A percentile compares a stretch with the other conserved stretches of the same genome.
Evolutionary conservation across 1,140 invertebrate genomes (phyloP).

Genomic region (Caligus rogercresseyi): DNA sequence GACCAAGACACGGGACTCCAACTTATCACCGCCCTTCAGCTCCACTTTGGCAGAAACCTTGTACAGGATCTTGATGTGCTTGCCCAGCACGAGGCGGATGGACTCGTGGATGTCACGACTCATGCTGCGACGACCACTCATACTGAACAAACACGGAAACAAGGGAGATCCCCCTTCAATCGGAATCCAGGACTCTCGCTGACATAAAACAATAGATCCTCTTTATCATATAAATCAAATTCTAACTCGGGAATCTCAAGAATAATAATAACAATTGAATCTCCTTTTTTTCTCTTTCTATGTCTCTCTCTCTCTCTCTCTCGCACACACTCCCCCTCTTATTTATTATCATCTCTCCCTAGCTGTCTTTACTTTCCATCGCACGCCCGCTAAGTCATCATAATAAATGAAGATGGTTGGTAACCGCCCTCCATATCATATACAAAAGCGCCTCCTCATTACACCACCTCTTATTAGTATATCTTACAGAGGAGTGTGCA

Average conservation of each 20-base stretch:
- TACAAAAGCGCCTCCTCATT: neutral
- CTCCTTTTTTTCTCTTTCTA: too few species aligned
- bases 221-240: too few species aligned
- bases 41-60: conserved; percentile 79
- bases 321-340: neutral
- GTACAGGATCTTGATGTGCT: conserved; percentile 72
- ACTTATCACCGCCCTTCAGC: conserved; percentile 65
- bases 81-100: conserved; percentile 65
- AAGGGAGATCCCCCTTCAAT: too few species aligned
- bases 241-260: too few species aligned
- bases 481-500: neutral
- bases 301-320: neutral
- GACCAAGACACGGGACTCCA: conserved; percentile 77
- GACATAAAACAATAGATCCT: too few species aligned
- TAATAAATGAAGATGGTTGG: too few species aligned
- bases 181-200: too few species aligned
- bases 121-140: conserved; percentile 1
- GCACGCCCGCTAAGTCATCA: too few species aligned
- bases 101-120: conserved; percentile 38
- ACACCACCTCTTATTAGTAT: neutral
- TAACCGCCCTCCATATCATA: neutral
- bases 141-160: too few species aligned
- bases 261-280: too few species aligned
- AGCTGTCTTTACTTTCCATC: neutral
- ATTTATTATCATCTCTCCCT: neutral